These are phyloP conservation scores for Papilio helenus DNA, from an alignment of 1,140 invertebrate species.

Conservation along the genomic window DNA sequence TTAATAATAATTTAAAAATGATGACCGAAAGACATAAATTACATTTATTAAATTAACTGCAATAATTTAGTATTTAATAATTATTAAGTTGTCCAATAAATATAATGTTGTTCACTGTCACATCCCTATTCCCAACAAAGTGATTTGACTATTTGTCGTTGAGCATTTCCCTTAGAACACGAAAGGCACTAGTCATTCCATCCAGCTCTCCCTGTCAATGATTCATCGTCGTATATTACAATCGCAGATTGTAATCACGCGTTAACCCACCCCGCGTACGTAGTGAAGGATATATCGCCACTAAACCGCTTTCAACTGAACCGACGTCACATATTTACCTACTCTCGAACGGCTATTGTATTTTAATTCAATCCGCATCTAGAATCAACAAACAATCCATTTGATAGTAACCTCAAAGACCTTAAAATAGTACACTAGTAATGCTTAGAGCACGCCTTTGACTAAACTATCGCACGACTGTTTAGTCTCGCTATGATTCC, in stretches of 20 bases:
- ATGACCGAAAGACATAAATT: too few relatives aligned
- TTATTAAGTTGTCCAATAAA: neutral
- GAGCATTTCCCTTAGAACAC: conserved; percentile 6
- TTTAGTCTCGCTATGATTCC: too few relatives aligned
- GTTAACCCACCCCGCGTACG: conserved; percentile 52
- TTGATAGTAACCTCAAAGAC: conserved; percentile 14
- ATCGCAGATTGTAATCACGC: conserved; percentile 29
- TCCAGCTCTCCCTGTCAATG: conserved; percentile 31
- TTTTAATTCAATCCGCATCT: conserved; percentile 69
- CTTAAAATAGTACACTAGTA: conserved; percentile 8
- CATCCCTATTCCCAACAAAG: neutral
- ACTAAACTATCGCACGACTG: too few relatives aligned
- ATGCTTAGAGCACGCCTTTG: neutral
- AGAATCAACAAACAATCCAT: conserved; percentile 57
- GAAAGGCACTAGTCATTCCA: conserved; percentile 14
- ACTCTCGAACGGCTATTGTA: conserved; percentile 66
- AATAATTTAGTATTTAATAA: too few relatives aligned
- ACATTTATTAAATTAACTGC: too few relatives aligned
- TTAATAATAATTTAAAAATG: too few relatives aligned
- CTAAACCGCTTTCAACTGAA: conserved; percentile 65
- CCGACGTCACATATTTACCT: conserved; percentile 68
- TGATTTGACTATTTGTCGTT: neutral
- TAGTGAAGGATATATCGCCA: conserved; percentile 66
- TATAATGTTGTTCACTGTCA: neutral
- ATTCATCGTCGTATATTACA: conserved; percentile 40